Evolutionary conservation across 2,797 vertebrate species (phyloP), one percentile per base, ranked within the genome.

Genomic region (Coendou prehensilis): DNA sequence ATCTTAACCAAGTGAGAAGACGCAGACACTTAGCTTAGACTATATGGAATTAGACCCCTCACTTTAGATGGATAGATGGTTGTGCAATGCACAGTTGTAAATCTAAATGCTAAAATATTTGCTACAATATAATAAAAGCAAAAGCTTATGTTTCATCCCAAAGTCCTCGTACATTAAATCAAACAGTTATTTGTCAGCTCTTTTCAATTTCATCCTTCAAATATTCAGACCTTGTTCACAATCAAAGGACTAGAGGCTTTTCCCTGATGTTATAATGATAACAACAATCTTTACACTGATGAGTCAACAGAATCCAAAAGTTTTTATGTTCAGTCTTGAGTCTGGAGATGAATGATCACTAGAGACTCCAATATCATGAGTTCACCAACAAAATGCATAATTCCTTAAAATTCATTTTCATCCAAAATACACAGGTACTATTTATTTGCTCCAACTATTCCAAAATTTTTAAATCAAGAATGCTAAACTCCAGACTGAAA

Each of bases 141-240:
- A 69, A 93, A 91, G 28, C 2, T 22, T 17, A 45, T 33, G 57
- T 17, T 54, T 22, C 52, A 41, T 47, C 23, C 41, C 59, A 45
- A 61, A 10, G 9, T 78, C 41, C 15, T 61, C 28, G 50, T 28
- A n/a, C 15, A 47, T 56, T 85, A 52, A 13, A 89, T 76, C 23
- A 87, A 61, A 67, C 2, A 67, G 6, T 23, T 50, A 37, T 23
- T n/a, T 57, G n/a, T n/a, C 45, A 28, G 50, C 1, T 41, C 9
- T 76, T 95, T 63, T 95, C 6, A 3, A 18, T 50, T 67, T 37
- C 61, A 18, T 50, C 11, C 20, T 87, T 37, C 75, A 90, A 67
- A 59, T 67, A 57, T 61, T 69, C 45, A 67, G n/a, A 76, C 1
- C 5, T 50, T 54, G 45, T 45, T 20, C 23, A 61, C 11, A 75